phyloP scores from a whole-genome alignment of 2,797 vertebrate species.

The Prionace glauca region DNA sequence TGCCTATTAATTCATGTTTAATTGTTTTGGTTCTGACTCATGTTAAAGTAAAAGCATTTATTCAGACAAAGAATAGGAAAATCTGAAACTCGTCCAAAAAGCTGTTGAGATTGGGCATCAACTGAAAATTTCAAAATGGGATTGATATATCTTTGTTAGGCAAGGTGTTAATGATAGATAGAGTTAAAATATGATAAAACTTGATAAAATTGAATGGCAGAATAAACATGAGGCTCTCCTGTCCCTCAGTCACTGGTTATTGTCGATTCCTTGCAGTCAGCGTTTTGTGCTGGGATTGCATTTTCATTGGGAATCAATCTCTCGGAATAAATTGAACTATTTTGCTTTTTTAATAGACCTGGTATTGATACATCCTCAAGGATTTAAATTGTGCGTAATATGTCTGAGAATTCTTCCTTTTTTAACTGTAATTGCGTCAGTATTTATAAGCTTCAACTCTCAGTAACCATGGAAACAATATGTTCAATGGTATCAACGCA shows the following conservation, averaged over 20 bases:
- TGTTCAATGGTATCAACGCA: conserved; percentile 12
- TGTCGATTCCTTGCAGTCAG: background rate
- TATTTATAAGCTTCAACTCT: conserved; percentile 24
- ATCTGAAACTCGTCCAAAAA: background rate
- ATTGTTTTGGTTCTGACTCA: background rate
- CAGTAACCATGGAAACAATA: conserved; percentile 24
- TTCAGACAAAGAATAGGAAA: background rate
- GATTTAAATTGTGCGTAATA: background rate
- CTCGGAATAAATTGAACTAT: background rate
- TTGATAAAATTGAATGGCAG: background rate
- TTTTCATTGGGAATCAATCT: background rate
- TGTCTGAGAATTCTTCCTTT: background rate
- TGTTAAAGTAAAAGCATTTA: background rate
- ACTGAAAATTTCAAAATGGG: background rate
- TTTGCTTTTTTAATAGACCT: background rate
- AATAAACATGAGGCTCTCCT: background rate
- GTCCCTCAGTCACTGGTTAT: background rate
- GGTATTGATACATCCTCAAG: background rate
- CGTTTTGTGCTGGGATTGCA: background rate
- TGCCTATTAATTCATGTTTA: background rate
- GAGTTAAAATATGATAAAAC: background rate
- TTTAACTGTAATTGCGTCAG: conserved; percentile 20
- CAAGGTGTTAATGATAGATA: background rate
- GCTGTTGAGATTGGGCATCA: background rate
- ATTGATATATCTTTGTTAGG: background rate